Base-by-base conservation (phyloP, 53 echinoderm and acorn worm species). In the Henricia sp. region DNA sequence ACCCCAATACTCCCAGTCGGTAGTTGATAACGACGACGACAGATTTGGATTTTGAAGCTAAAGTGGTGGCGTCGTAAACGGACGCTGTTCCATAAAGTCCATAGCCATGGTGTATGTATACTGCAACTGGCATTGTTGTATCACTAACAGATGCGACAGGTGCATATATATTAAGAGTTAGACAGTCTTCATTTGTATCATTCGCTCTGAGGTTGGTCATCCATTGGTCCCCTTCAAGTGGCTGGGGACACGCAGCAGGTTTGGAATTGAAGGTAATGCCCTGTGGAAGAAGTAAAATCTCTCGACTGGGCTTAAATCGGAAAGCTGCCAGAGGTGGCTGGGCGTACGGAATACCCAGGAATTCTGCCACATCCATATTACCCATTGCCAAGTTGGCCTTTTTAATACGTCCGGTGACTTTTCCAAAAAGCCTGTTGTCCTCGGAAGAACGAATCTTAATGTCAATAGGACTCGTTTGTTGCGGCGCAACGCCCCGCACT, bases 261-360 rank as follows among this genome's bases (percentile, higher is more conserved):
- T n/a, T 34, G 9, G 51, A 17, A 21, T 37, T 36, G 30, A 78
- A 85, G 16, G 70, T 39, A 12, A 50, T 33, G 16, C n/a, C 80
- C 34, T 37, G 77, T 19, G 59, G 65, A 71, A 76, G 80, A 12
- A 72, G n/a, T 41, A 42, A 46, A 12, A 78, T 64, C 1, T 84
- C 73, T 62, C 68, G 41, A 44, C 89, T 63, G 51, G 75, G 69
- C 28, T 38, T 32, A 68, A 95, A 95, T 35, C 95, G 67, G 33
- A 78, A 71, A 0, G 17, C 17, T 16, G 58, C 76, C 41, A 58
- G n/a, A 14, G 95, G 95, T 37, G 58, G 82, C 80, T 89, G 78
- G 13, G 70, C 95, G 39, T 86, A 95, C 1, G 93, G 95, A 20
- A 95, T 89, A 3, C 95, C 95, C 37, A 46, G 86, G 70, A 87